Conservation (phyloP, 2,113 vertebrate species). For the Cariama cristata region DNA sequence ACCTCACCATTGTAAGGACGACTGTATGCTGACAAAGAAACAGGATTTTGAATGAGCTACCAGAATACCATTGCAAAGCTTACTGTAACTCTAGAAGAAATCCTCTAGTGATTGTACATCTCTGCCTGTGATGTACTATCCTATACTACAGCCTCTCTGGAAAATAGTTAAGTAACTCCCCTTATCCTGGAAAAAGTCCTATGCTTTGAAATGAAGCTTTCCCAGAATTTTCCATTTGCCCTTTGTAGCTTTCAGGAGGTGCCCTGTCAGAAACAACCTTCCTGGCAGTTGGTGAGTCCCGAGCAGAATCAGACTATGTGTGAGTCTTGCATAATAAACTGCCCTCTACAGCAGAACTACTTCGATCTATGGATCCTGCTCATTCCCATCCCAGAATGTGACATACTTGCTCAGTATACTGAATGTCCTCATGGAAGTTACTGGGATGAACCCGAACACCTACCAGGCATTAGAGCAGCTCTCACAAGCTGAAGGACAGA, state of each 20-base stretch:
- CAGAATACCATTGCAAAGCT: neutral
- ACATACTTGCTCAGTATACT: neutral
- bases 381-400: neutral
- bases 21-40: neutral
- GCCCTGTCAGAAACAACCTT: neutral
- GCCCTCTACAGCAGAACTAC: neutral
- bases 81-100: neutral
- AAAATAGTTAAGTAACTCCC: neutral
- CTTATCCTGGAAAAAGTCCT: neutral
- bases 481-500: neutral
- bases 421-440: neutral
- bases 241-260: neutral
- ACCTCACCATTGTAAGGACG: neutral
- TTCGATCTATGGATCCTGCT: neutral
- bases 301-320: neutral
- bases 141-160: neutral
- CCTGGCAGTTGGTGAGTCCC: neutral
- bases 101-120: neutral
- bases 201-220: neutral
- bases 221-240: neutral
- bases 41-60: neutral
- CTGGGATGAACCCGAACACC: neutral
- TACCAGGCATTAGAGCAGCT: neutral
- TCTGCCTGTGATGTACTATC: neutral
- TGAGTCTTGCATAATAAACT: neutral